Base-by-base conservation (phyloP, 1,140 invertebrate species). In the Orius insidiosus region DNA sequence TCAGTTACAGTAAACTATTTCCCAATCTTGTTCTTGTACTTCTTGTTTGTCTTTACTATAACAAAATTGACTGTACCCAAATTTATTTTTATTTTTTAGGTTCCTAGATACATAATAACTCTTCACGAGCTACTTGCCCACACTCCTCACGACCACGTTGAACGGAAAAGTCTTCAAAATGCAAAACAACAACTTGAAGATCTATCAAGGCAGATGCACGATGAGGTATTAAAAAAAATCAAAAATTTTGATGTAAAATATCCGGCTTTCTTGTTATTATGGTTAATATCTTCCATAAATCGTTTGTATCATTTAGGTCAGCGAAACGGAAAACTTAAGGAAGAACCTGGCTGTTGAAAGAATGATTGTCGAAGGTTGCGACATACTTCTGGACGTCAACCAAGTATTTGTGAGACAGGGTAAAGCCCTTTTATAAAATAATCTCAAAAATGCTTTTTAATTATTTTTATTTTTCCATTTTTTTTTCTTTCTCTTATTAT, bases 281-380 rank as follows among this genome's bases (percentile, higher is more conserved):
- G 24, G 24, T 24, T 24, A 24, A 24, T 7, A 7, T 7, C 24
- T 24, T 24, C 7, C 24, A 24, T 24, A n/a, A 41, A 41, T n/a
- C 5, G 5, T 13, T 24, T 34, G 34, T 49, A 37, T 33, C 45
- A 60, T 64, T 39, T 54, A 83, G 79, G 86, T 94, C 4, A 90
- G 85, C 57, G 88, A 93, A 62, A 95, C 89, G 0, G 89, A 94
- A 64, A 93, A 93, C 65, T 72, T 94, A 36, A 64, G 89, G 11
- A 93, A 93, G 60, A 94, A 94, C 60, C 65, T 95, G 50, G 84
- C 87, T 0, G 85, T 93, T 11, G 88, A 95, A 64, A 67, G 89
- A 46, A 93, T 94, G 85, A 94, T 95, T 41, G 78, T 90, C 1
- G 88, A 93, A 63, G 88, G 88, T 3, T 95, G 88, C 65, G 88